These are phyloP conservation scores for Meda fulgida DNA, from an alignment of 2,797 vertebrate genomes.

Conservation along the genomic window DNA sequence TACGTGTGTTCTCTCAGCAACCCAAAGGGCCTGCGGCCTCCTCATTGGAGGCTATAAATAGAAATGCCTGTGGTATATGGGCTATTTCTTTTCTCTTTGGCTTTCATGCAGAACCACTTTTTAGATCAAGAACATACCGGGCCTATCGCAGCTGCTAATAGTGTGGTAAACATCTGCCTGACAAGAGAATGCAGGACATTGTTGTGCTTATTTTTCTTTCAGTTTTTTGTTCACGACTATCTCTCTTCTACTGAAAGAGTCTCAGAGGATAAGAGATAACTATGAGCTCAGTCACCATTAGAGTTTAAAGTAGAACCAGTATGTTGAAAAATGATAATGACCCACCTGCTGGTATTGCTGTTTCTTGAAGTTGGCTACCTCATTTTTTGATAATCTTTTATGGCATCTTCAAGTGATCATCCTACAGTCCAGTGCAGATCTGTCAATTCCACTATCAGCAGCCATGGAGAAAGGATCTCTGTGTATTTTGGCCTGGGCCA, in stretches of 20 bases:
- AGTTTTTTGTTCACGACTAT: slow-evolving; percentile 42
- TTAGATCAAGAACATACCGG: slow-evolving; percentile 63
- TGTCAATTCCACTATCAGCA: slow-evolving; percentile 46
- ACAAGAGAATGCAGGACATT: slow-evolving; percentile 49
- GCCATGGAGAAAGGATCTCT: slow-evolving; percentile 34
- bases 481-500: slow-evolving; percentile 46
- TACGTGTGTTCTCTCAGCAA: slow-evolving; percentile 71
- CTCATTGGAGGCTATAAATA: slow-evolving; percentile 76
- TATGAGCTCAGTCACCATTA: slow-evolving; percentile 61
- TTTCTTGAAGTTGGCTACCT: slow-evolving; percentile 44
- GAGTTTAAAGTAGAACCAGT: slow-evolving; percentile 59
- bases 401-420: slow-evolving; percentile 46
- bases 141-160: slow-evolving; percentile 60
- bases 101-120: slow-evolving; percentile 64
- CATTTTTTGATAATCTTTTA: slow-evolving; percentile 50
- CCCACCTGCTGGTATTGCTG: slow-evolving; percentile 59
- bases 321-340: slow-evolving; percentile 57
- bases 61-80: slow-evolving; percentile 78
- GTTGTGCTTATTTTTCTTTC: slow-evolving; percentile 40
- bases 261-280: slow-evolving; percentile 56
- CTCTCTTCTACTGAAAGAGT: slow-evolving; percentile 56
- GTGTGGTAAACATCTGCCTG: slow-evolving; percentile 66
- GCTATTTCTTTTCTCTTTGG: slow-evolving; percentile 66
- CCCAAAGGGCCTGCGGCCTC: slow-evolving; percentile 54
- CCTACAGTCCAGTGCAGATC: slow-evolving; percentile 28